Evolutionary conservation across 2,888 invertebrate genomes (phyloP), one percentile per base, ranked within the genome.

Genomic region (Sialis lutaria): DNA sequence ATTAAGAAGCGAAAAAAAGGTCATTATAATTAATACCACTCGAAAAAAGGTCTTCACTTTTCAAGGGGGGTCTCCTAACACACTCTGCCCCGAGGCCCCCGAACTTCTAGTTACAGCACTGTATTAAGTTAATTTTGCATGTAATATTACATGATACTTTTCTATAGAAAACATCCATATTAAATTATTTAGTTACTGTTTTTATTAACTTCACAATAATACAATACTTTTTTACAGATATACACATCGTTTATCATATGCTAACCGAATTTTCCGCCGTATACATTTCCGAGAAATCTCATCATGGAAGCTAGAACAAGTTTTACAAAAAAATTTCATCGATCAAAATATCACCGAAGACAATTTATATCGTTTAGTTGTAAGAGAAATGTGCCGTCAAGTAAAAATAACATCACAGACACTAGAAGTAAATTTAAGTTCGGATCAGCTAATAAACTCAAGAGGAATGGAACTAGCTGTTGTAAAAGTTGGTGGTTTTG

Each of bases 401-500:
- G 56, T 53, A 6, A 50, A 43, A 40, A 33, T 50, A 46, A 46
- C 45, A 8, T 44, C 43, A 22, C 42, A 47, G 41, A 46, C 46
- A 30, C 42, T 47, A 10, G 48, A 46, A 40, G 39, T 48, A 13
- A 41, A 47, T 6, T 40, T 40, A 10, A 51, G 52, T 9, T 50
- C 54, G 30, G 52, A 55, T 51, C 57, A 55, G 43, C 62, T 77
- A 50, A 66, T 74, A 13, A 81, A 80, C 56, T 73, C 74, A 4
- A 62, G 81, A 42, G 82, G 81, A 40, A 79, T 79, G 75, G 75
- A 79, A 57, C 62, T 77, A 54, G 77, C 79, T 1, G 63, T 82
- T 30, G 68, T 82, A 10, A 78, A 78, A 61, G 72, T 80, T 37
- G 82, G 82, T 1, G 82, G 82, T 1, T 82, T 82, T 58, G 74